Evolutionary conservation across 2,797 vertebrate species (phyloP), one percentile per base, ranked within the genome.

Genomic region (Falco cherrug): DNA sequence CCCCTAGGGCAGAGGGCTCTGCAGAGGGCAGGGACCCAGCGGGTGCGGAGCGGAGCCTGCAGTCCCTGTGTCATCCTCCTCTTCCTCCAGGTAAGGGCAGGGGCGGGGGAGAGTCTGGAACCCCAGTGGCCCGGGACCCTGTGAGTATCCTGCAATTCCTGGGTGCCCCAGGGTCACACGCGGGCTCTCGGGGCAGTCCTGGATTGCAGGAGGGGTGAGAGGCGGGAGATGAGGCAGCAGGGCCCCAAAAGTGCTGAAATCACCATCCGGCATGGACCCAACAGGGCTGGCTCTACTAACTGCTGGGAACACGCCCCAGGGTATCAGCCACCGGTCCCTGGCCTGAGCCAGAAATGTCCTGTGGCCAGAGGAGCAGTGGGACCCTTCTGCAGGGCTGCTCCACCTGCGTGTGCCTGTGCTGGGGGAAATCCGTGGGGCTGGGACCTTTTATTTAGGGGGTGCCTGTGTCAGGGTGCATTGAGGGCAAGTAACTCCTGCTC

Each of bases 81-180:
- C 59, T 20, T 84, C 70, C 56, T 81, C 68, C 95, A 95, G 97
- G 97, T 97, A 95, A 96, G 96, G 56, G 53, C 71, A 19, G 4
- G 89, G 64, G 37, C 0, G 3, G 16, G 81, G 53, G 53, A 26
- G n/a, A 76, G 33, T 5, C 79, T 50, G 82, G 31, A 53, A n/a
- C 19, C 2, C 0, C 0, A 1, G 17, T 61, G 26, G 5, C 9
- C 41, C 10, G 4, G 41, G 47, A 69, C 29, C 56, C 63, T 21
- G 35, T 2, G 5, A 45, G 50, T 59, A 26, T 57, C 63, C 41
- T 5, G 2, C 16, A 26, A n/a, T 85, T 73, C 22, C 29, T 45
- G 37, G 1, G 33, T 41, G 71, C 53, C 48, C 41, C 37, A 5
- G 33, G 48, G 51, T 41, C 3, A 1, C 3, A 8, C 26, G 22